These are phyloP conservation scores for Sebastes matsubarae DNA, from an alignment of 2,797 vertebrate species.

Conservation along the genomic window DNA sequence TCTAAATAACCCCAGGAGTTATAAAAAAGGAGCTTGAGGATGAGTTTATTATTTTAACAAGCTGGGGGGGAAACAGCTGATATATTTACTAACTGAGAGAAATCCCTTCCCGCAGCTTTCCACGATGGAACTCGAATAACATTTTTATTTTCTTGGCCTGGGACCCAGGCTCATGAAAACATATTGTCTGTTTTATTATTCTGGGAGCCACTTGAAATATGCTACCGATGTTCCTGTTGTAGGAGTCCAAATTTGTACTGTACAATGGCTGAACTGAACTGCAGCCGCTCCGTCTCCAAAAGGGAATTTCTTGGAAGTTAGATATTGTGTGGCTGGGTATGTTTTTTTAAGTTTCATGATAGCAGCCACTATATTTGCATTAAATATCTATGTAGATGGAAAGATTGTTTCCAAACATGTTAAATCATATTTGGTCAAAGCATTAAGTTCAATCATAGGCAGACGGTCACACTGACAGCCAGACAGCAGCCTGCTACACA, in stretches of 20 bases:
- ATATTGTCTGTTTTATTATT: constrained; percentile 66
- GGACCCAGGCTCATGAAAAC: constrained; percentile 58
- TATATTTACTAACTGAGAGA: constrained; percentile 49
- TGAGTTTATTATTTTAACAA: constrained; percentile 59
- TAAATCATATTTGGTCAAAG: fast-evolving
- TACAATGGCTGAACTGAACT: constrained; percentile 22
- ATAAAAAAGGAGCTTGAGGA: constrained; percentile 36
- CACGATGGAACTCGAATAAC: constrained; percentile 21
- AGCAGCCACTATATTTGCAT: background rate
- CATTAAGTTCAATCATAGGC: background rate
- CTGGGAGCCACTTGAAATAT: constrained; percentile 50
- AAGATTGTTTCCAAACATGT: background rate
- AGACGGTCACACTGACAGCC: background rate
- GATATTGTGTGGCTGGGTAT: background rate
- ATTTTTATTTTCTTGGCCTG: constrained; percentile 57
- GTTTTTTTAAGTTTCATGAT: background rate
- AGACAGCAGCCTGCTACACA: too few species aligned
- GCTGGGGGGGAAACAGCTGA: constrained; percentile 18
- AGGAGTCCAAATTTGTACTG: constrained; percentile 24
- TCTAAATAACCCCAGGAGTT: constrained; percentile 55
- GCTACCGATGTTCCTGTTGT: constrained; percentile 57
- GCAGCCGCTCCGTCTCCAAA: constrained; percentile 11
- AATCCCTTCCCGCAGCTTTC: constrained; percentile 27
- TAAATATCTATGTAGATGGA: background rate
- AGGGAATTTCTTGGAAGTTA: background rate